Percentiles rank a stretch among this genome's conserved stretches.
Conservation (phyloP, 2,797 vertebrate genomes). For the Artibeus lituratus region DNA sequence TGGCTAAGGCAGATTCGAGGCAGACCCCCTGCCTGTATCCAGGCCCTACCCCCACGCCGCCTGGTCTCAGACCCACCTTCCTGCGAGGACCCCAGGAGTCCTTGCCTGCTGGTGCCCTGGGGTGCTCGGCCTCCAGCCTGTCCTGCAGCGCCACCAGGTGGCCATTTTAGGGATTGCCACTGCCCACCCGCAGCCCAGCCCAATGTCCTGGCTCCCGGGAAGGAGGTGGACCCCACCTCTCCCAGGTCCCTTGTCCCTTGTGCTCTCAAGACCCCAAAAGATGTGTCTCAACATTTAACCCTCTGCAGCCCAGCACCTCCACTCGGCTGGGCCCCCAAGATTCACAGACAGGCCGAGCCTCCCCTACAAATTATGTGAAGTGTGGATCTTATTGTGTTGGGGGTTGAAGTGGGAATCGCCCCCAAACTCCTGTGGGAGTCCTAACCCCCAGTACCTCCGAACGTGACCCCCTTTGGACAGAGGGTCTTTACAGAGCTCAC, state of each 20-base stretch:
- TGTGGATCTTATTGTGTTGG: neutral
- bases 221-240: neutral
- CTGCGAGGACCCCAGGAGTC: neutral
- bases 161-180: accelerated
- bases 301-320: neutral
- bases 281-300: neutral
- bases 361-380: accelerated
- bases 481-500: neutral
- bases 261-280: neutral
- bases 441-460: neutral
- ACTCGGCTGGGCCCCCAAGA: neutral
- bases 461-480: neutral
- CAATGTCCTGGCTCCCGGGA: neutral
- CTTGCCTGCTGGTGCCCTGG: neutral
- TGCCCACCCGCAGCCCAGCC: accelerated
- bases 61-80: neutral
- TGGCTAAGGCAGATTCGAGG: neutral
- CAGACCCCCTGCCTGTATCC: neutral
- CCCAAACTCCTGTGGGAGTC: neutral
- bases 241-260: accelerated
- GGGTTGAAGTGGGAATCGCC: neutral
- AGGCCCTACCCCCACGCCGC: neutral
- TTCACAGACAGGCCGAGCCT: neutral
- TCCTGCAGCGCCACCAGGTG: slow-evolving; percentile 56
- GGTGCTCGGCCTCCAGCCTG: neutral